Percentiles rank a stretch among this genome's conserved stretches.
These are phyloP conservation scores for Corythornis vintsioides DNA, from an alignment of 2,113 vertebrate species.

Conservation along the genomic window DNA sequence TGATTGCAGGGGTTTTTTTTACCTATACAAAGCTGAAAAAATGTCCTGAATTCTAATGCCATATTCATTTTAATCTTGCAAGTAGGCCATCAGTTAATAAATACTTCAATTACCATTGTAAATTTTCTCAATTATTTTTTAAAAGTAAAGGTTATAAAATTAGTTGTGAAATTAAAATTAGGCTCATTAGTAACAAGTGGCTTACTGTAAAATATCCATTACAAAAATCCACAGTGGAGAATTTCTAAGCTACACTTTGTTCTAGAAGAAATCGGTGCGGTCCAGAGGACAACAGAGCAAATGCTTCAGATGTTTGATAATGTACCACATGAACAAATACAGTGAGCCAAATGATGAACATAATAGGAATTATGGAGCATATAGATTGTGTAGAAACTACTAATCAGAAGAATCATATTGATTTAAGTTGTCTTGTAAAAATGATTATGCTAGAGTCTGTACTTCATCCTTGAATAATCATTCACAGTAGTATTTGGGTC, in stretches of 20 bases:
- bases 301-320: neutral
- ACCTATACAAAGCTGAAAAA: neutral
- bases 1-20: neutral
- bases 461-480: conserved; percentile 7
- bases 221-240: neutral
- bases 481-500: neutral
- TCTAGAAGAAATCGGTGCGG: neutral
- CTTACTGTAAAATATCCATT: neutral
- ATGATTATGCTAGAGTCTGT: neutral
- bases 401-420: neutral
- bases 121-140: neutral
- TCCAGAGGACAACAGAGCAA: neutral
- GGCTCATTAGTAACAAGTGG: neutral
- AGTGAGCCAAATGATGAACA: neutral
- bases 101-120: neutral
- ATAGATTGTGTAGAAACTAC: neutral
- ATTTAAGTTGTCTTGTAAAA: conserved; percentile 1
- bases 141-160: conserved; percentile 1
- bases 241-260: neutral
- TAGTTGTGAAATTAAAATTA: neutral
- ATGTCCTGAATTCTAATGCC: neutral
- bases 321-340: neutral
- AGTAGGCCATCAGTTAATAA: neutral
- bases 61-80: neutral
- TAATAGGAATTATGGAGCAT: neutral